phyloP scores from a whole-genome alignment of 2,888 invertebrate species.

The Mantis religiosa region DNA sequence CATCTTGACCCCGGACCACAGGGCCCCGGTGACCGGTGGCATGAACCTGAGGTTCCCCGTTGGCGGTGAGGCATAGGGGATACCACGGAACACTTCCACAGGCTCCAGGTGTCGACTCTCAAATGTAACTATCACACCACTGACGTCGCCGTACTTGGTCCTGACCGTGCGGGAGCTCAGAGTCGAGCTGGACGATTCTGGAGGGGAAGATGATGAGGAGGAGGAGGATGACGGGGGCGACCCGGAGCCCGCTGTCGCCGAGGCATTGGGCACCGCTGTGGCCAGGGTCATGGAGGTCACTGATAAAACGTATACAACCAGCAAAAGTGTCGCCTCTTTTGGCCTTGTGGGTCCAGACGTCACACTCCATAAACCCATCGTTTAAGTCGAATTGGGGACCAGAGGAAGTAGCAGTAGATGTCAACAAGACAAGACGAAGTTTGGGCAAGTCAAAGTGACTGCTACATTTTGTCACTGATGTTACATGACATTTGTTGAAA shows the following conservation, averaged over 20 bases:
- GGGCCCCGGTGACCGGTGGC: conserved; percentile 91
- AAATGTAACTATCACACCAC: conserved; percentile 78
- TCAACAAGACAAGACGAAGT: no score
- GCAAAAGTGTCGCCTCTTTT: neutral
- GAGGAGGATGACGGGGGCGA: conserved; percentile 16
- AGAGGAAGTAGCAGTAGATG: no score
- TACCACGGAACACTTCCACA: conserved; percentile 88
- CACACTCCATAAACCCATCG: neutral
- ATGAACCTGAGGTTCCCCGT: conserved; percentile 86
- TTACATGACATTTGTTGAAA: neutral
- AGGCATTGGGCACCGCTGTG: neutral
- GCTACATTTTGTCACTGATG: neutral
- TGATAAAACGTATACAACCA: neutral
- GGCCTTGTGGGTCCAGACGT: neutral
- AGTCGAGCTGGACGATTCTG: conserved; percentile 31
- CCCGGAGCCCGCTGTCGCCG: neutral
- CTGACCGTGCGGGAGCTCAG: conserved; percentile 78
- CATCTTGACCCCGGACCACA: conserved; percentile 85
- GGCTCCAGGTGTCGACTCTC: conserved; percentile 78
- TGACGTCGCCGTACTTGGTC: conserved; percentile 83
- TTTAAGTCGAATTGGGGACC: neutral
- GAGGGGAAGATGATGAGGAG: neutral
- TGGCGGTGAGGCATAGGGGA: conserved; percentile 93
- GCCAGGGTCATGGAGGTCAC: neutral
- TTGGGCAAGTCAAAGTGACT: neutral